Evolutionary conservation across 2,797 vertebrate genomes (phyloP).

Genomic region (Mus minutoides): DNA sequence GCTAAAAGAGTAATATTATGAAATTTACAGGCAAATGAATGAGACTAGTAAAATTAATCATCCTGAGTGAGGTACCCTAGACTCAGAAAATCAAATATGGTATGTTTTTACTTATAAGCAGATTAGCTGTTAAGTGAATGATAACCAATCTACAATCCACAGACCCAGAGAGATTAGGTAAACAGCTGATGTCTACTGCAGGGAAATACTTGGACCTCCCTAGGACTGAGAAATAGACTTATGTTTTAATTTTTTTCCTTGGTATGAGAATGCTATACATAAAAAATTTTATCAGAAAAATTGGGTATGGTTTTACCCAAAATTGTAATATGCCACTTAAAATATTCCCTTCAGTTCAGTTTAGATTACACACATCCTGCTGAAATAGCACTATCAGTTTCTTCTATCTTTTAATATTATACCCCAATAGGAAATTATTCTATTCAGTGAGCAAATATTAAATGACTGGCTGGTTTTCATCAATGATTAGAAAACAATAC

Average conservation of each 20-base stretch:
- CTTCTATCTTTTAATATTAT: constrained; percentile 52
- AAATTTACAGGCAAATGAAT: neutral
- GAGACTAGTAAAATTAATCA: neutral
- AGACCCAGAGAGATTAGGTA: neutral
- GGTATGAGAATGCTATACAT: constrained; percentile 13
- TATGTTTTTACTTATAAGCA: neutral
- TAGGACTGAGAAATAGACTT: neutral
- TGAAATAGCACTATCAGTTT: constrained; percentile 31
- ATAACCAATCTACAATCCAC: neutral
- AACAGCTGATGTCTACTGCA: neutral
- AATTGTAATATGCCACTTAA: neutral
- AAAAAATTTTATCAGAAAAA: neutral
- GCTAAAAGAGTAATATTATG: neutral
- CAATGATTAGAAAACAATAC: constrained; percentile 66
- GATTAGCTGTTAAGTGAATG: neutral
- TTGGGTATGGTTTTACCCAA: neutral
- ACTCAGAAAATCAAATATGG: neutral
- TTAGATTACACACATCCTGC: neutral
- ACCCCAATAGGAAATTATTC: constrained; percentile 44
- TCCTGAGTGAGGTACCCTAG: neutral
- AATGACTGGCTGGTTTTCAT: constrained; percentile 6
- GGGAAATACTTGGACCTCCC: too few species aligned
- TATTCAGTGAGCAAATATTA: constrained; percentile 58
- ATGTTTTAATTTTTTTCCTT: neutral
- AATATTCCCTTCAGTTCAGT: neutral